Evolutionary conservation across 2,888 invertebrate species (phyloP).

Genomic region (Cabera pusaria): DNA sequence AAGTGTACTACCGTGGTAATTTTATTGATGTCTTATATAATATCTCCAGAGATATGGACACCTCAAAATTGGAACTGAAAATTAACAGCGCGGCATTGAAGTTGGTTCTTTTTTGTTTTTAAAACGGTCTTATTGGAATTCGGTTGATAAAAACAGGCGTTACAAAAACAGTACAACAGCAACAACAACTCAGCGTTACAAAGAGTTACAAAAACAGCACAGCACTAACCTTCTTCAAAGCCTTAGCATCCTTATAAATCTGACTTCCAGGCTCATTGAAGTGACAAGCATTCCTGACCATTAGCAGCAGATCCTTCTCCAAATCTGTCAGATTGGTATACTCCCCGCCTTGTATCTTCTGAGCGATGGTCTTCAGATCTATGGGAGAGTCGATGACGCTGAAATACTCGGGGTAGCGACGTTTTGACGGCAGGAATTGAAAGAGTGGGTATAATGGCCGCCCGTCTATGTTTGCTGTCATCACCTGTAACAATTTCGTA

Average conservation of each 20-base stretch:
- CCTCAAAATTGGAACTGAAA: no score
- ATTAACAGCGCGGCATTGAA: no score
- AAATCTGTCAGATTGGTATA: slow-evolving; percentile 91
- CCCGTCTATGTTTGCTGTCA: slow-evolving; percentile 93
- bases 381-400: slow-evolving; percentile 97
- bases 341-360: slow-evolving; percentile 92
- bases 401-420: slow-evolving; percentile 97
- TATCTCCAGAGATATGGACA: no score
- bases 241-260: slow-evolving; percentile 97
- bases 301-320: slow-evolving; percentile 94
- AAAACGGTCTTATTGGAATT: no score
- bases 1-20: no score
- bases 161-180: no score
- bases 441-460: slow-evolving; percentile 94
- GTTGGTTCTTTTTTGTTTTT: no score
- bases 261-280: slow-evolving; percentile 98
- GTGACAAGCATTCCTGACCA: slow-evolving; percentile 97
- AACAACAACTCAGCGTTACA: no score
- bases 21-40: no score
- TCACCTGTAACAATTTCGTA: no score
- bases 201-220: no score
- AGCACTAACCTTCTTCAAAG: slow-evolving; percentile 89
- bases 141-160: no score
- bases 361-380: slow-evolving; percentile 96
- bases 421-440: slow-evolving; percentile 95